A percentile compares a stretch with the other conserved stretches of the same genome.
These are phyloP conservation scores for Leptinotarsa rubiginosa DNA, from an alignment of 2,888 invertebrate genomes.

Conservation along the genomic window DNA sequence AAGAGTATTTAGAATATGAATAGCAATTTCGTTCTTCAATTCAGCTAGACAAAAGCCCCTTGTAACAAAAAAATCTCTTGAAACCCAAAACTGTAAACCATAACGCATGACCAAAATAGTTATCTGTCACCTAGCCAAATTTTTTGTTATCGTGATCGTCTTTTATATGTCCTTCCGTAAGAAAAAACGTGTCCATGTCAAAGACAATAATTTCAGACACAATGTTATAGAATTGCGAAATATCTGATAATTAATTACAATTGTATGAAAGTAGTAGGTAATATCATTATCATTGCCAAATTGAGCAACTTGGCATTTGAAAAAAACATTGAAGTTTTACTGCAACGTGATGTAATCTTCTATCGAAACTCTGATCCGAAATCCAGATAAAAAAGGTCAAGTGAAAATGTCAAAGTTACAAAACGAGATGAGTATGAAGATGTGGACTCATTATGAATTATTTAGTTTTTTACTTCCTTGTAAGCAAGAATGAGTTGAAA, in stretches of 20 bases:
- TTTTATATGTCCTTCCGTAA: not conserved
- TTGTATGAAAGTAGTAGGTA: constrained; percentile 3
- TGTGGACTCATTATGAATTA: too few species aligned
- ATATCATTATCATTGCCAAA: constrained; percentile 12
- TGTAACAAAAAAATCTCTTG: too few species aligned
- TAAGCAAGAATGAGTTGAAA: too few species aligned
- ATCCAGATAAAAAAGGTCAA: not conserved
- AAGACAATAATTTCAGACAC: constrained; percentile 8
- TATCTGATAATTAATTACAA: not conserved
- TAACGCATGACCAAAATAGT: too few species aligned
- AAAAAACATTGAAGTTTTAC: not conserved
- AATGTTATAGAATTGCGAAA: constrained; percentile 2
- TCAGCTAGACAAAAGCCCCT: not conserved
- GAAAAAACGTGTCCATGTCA: not conserved
- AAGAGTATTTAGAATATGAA: not conserved
- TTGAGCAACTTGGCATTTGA: not conserved
- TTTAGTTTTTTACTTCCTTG: too few species aligned
- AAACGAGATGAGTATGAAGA: too few species aligned
- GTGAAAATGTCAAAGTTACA: too few species aligned
- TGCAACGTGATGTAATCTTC: not conserved
- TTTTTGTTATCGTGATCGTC: too few species aligned
- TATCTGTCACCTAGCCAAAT: too few species aligned
- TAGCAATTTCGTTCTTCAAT: not conserved
- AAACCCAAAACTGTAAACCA: too few species aligned
- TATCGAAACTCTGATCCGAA: not conserved